Base-by-base conservation (phyloP, 1,140 invertebrate genomes). In the Drosophila bifasciata region DNA sequence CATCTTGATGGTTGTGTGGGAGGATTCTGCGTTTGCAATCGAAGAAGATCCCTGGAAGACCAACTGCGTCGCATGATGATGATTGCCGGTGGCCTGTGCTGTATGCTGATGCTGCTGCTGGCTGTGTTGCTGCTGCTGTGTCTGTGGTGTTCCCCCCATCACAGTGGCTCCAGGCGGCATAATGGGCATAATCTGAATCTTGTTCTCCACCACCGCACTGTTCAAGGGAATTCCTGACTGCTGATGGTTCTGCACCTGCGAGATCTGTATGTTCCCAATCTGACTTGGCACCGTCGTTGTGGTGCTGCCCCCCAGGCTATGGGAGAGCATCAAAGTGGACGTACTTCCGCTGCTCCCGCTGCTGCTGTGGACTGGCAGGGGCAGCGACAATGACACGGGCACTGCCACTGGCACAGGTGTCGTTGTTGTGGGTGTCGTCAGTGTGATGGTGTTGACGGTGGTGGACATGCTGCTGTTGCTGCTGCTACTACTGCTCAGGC, bases 111-210 rank as follows among this genome's bases (percentile, higher is more conserved):
- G 77, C 1, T 32, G 28, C 9, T 32, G 28, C 9, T 36, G 74
- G 55, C 19, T 5, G 55, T 48, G 72, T 57, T 9, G 16, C 45
- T 50, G 74, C 21, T 13, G 39, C 62, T 49, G 69, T 48, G 62
- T 60, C 44, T 39, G 58, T 7, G 76, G 40, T 1, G 70, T 17
- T 46, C 83, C 83, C 6, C 83, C 83, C 84, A 86, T 88, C 2
- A 86, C 78, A 9, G 74, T 90, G 44, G 86, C 78, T 46, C 78
- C 72, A 13, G 81, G 57, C 7, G 69, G 61, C 61, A 92, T 46
- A 13, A 92, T 92, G 3, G 91, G 91, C 89, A 91, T 92, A 7
- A 92, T 92, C 70, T 92, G 91, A 32, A 92, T 92, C 74, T 92
- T 92, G 50, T 92, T 92, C 57, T 91, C 91, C 2, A 91, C 91